Base-by-base conservation (phyloP, 1,140 invertebrate species). In the Harlomillsia oculata region DNA sequence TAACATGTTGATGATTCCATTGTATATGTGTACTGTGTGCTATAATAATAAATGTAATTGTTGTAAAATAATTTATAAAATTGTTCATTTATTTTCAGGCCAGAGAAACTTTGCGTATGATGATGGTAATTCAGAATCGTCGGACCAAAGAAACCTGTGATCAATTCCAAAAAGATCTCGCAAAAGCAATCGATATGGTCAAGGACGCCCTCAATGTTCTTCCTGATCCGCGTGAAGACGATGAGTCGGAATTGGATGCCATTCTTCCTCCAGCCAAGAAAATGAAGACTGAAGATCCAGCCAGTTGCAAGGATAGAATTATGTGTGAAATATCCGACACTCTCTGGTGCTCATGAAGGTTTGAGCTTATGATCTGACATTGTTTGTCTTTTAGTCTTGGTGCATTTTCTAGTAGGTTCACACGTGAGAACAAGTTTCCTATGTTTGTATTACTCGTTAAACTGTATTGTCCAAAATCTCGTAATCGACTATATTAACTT, bases 91-190 rank as follows among this genome's bases (percentile, higher is more conserved):
- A n/a, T 32, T 36, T 54, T 11, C 30, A 90, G 72, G 92, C 92
- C 0, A 75, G 92, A 56, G 93, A 97, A 78, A 95, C 91, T 1
- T 76, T 96, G 18, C 75, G 93, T 53, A 93, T 97, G 0, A 96
- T 96, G 89, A 87, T 98, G 82, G 91, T 97, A 72, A 74, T 94
- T 49, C 94, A 98, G 69, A 88, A 87, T 69, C 76, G 90, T 40
- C 89, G 96, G 70, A 77, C 93, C 61, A 77, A 86, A 21, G 91
- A 97, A 75, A 94, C 89, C 39, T 82, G 89, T 52, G 78, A 80
- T 58, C 80, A 89, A 65, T 95, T 97, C 70, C 85, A 94, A 68
- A 89, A 90, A 68, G 91, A 96, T 73, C 75, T 95, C 48, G 89
- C 95, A 66, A 89, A 87, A 74, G 84, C 87, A 25, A 79, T 84